Percentiles rank a stretch among this genome's conserved stretches.
Conservation (phyloP, 1,140 invertebrate genomes). For the Temnothorax curvispinosus region DNA sequence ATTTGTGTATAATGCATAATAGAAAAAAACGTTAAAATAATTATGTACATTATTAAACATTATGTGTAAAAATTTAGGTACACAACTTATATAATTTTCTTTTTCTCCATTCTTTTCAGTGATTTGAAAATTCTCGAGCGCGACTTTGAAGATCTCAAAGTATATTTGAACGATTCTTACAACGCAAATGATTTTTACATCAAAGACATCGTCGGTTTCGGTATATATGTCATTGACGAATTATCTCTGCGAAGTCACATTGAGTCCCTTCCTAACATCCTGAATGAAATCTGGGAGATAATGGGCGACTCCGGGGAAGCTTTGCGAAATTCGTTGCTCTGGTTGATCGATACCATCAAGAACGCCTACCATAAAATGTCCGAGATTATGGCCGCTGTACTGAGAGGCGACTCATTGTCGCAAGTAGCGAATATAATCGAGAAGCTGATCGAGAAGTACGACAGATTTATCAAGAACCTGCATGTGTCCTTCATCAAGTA, state of each 20-base stretch:
- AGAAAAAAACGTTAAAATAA: neutral
- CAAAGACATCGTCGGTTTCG: slow-evolving; percentile 90
- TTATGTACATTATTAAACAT: slow-evolving; percentile 22
- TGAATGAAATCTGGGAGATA: slow-evolving; percentile 93
- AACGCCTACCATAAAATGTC: slow-evolving; percentile 89
- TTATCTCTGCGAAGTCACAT: slow-evolving; percentile 92
- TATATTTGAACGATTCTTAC: slow-evolving; percentile 91
- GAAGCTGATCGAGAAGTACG: slow-evolving; percentile 90
- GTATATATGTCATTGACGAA: slow-evolving; percentile 90
- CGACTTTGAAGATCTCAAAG: slow-evolving; percentile 90
- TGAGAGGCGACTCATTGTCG: slow-evolving; percentile 90
- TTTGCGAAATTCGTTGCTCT: slow-evolving; percentile 90
- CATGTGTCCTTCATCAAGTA: slow-evolving; percentile 92
- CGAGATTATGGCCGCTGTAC: slow-evolving; percentile 88
- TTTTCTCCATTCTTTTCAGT: slow-evolving; percentile 81
- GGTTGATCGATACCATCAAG: slow-evolving; percentile 91
- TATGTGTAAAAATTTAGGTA: neutral
- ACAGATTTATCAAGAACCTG: slow-evolving; percentile 91
- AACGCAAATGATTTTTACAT: slow-evolving; percentile 93
- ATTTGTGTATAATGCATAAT: slow-evolving; percentile 25
- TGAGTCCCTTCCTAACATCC: slow-evolving; percentile 91
- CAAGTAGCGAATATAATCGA: slow-evolving; percentile 89
- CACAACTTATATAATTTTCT: neutral
- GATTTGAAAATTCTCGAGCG: slow-evolving; percentile 90
- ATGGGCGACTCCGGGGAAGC: slow-evolving; percentile 93